Evolutionary conservation across 2,888 invertebrate species (phyloP).

Genomic region (Octodonta nipae): DNA sequence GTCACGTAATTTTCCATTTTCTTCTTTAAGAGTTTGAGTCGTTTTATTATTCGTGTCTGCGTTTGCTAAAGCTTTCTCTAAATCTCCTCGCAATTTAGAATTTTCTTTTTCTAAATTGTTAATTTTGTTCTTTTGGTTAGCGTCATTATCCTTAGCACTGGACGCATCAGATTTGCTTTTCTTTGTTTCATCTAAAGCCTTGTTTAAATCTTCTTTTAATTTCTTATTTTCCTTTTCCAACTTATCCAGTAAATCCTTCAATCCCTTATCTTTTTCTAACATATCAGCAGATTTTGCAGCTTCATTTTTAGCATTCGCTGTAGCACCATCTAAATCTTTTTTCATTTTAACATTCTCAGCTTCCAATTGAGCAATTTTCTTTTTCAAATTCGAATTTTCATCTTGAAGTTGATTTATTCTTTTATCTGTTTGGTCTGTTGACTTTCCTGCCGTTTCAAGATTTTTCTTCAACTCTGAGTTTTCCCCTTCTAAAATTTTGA

Average conservation of each 20-base stretch:
- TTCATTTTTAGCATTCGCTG: conserved; percentile 6
- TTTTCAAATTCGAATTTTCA: conserved; percentile 8
- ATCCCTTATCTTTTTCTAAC: conserved; percentile 10
- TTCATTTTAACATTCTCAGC: conserved; percentile 10
- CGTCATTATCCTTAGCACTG: conserved; percentile 7
- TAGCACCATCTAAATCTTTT: conserved; percentile 10
- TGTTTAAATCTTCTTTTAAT: conserved; percentile 10
- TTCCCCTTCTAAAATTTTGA: conserved; percentile 18
- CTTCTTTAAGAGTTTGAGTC: too few relatives aligned
- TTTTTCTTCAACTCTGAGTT: conserved; percentile 13
- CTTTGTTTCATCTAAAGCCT: conserved; percentile 7
- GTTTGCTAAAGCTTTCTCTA: conserved; percentile 12
- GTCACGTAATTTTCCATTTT: conserved; percentile 7
- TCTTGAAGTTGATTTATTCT: too few relatives aligned
- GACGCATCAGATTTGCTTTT: conserved; percentile 1
- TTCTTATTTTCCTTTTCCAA: conserved; percentile 14
- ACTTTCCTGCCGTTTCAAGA: conserved; percentile 11
- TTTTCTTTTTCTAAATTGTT: conserved; percentile 12
- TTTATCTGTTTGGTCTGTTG: too few relatives aligned
- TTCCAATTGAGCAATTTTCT: conserved; percentile 10
- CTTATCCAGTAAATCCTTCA: conserved; percentile 12
- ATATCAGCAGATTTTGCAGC: conserved; percentile 3
- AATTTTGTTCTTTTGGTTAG: conserved; percentile 5
- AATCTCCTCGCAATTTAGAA: conserved; percentile 14
- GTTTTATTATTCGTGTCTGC: conserved; percentile 1